Base-by-base conservation (phyloP, 2,113 vertebrate genomes). In the Regulus satrapa region DNA sequence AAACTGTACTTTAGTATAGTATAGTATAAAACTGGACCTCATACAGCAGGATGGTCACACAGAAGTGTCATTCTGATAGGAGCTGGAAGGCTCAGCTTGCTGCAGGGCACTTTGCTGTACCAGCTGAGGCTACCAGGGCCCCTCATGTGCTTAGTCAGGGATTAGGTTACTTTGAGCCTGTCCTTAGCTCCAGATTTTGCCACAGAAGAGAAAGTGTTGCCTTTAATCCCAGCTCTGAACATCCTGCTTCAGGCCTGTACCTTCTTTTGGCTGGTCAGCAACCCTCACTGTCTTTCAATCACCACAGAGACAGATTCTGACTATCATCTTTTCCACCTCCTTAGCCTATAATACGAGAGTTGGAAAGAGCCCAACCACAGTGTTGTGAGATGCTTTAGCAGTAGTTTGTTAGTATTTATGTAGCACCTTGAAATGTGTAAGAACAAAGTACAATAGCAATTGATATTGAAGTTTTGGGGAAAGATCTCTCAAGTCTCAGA, bases 131-230 rank as follows among this genome's bases (percentile, higher is more conserved):
- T 45, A 46, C 54, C 29, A 12, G 59, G 32, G 40, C 52, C 28
- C 26, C 28, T 56, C 38, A 34, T 55, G 38, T 84, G 48, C 69
- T 92, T 82, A 82, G 69, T 63, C 64, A 75, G 69, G 41, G 62
- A 81, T 91, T 89, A 64, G n/a, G 36, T 52, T 81, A 52, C 72
- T 54, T 71, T 10, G 25, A 74, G 78, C 46, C 51, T 80, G 46
- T 58, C 67, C 10, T 73, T 71, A 83, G 72, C 64, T 63, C 32
- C 82, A 74, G 64, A 38, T 63, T 85, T 79, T 88, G 51, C 67
- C 34, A 14, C 6, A 73, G 73, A 94, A 95, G 77, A 31, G 59
- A 92, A 95, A 93, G 87, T 74, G 61, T 66, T 79, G 51, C 63
- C 19, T 89, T 85, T 92, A 95, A 89, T 95, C 85, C 58, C 61